Conservation (phyloP, 2,888 invertebrate species). For the Digitonthophagus gazella region DNA sequence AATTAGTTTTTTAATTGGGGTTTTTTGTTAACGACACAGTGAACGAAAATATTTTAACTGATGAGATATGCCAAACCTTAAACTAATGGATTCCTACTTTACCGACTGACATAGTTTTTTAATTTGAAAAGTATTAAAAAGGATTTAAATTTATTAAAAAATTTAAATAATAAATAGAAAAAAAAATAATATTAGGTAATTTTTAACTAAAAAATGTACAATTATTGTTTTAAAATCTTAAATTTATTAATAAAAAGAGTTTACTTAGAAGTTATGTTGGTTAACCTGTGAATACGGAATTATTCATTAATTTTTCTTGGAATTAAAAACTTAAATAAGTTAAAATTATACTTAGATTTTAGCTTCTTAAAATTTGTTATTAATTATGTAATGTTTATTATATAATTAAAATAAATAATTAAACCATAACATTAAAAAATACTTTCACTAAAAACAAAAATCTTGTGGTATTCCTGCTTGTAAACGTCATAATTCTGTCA, state of each 20-base stretch:
- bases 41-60: conserved; percentile 9
- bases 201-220: no score
- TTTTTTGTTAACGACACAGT: neutral
- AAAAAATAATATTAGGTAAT: no score
- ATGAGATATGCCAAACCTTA: conserved; percentile 13
- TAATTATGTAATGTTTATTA: no score
- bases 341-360: no score
- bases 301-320: no score
- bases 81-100: conserved; percentile 7
- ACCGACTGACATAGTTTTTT: conserved; percentile 11
- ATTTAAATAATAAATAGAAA: neutral
- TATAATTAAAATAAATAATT: neutral
- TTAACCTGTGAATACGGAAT: no score
- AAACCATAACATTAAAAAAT: neutral
- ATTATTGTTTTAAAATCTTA: no score
- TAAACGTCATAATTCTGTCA: conserved; percentile 1
- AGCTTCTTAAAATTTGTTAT: no score
- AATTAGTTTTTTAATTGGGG: neutral
- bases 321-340: no score
- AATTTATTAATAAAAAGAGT: no score
- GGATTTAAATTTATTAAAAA: neutral
- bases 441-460: neutral
- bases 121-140: neutral
- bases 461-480: neutral
- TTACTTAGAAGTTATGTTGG: no score